Conservation (phyloP, 2,888 invertebrate species). For the Shargacucullia verbasci region DNA sequence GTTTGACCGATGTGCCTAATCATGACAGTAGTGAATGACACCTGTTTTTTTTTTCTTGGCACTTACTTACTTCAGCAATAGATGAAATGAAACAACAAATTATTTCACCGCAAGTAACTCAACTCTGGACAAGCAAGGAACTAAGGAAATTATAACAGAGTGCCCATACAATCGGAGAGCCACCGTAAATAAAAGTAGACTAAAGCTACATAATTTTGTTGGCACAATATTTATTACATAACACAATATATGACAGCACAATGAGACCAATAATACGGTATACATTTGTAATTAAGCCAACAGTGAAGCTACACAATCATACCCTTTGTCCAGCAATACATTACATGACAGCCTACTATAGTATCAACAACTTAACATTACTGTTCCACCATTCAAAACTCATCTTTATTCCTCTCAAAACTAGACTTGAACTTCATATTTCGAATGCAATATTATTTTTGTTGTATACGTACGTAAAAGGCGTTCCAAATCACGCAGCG, state of each 20-base stretch:
- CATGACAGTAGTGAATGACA: no score
- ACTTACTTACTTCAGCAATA: conserved; percentile 1
- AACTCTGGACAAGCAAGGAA: no score
- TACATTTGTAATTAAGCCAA: conserved; percentile 77
- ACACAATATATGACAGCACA: conserved; percentile 64
- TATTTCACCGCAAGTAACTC: no score
- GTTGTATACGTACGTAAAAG: conserved; percentile 72
- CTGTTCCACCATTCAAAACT: conserved; percentile 22
- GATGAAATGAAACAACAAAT: conserved; percentile 5
- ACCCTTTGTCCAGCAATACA: conserved; percentile 73
- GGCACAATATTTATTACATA: conserved; percentile 54
- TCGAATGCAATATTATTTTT: conserved; percentile 42
- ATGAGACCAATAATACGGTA: conserved; percentile 63
- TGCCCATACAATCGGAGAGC: conserved; percentile 5
- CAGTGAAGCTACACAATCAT: conserved; percentile 70
- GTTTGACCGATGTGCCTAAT: no score
- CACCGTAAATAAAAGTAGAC: conserved; percentile 41
- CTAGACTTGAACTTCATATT: conserved; percentile 27
- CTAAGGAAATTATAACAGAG: conserved; percentile 1
- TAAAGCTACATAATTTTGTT: conserved; percentile 46
- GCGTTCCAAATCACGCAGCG: conserved; percentile 80
- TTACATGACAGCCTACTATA: conserved; percentile 68
- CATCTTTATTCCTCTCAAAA: conserved; percentile 37
- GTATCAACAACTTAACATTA: conserved; percentile 44
- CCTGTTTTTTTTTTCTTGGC: neutral